Evolutionary conservation across 2,888 invertebrate species (phyloP).

Genomic region (Pilophorus perplexus): DNA sequence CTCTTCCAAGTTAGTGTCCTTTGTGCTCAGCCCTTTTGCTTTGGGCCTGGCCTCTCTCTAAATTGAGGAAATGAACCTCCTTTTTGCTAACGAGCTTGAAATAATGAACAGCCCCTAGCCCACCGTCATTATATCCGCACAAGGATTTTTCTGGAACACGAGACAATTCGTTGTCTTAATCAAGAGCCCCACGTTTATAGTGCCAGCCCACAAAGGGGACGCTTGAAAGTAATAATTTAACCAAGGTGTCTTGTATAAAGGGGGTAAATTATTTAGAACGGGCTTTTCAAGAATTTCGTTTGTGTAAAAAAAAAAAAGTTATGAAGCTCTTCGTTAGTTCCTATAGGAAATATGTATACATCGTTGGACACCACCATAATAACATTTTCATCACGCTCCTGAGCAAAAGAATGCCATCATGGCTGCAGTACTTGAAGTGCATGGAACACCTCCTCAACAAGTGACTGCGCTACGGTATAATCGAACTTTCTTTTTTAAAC

Average conservation of each 20-base stretch:
- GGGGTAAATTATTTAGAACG: slow-evolving; percentile 25
- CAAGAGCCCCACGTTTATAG: slow-evolving; percentile 28
- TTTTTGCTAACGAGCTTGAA: slow-evolving; percentile 40
- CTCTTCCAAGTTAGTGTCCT: slow-evolving; percentile 35
- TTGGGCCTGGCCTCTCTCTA: slow-evolving; percentile 18
- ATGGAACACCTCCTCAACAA: too few species aligned
- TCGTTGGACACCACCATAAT: slow-evolving; percentile 3
- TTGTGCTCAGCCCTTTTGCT: slow-evolving; percentile 26
- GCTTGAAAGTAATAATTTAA: slow-evolving; percentile 32
- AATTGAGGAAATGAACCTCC: slow-evolving; percentile 38
- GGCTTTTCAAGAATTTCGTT: slow-evolving; percentile 25
- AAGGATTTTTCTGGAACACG: slow-evolving; percentile 39
- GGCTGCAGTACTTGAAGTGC: too few species aligned
- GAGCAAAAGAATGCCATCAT: too few species aligned
- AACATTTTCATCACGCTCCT: too few species aligned
- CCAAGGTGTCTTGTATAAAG: slow-evolving; percentile 32
- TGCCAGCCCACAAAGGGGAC: slow-evolving; percentile 20
- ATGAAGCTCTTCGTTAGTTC: slow-evolving; percentile 2
- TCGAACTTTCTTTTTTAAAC: too few species aligned
- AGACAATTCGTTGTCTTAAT: slow-evolving; percentile 41
- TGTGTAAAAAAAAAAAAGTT: slow-evolving; percentile 7
- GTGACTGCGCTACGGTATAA: too few species aligned
- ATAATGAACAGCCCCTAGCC: slow-evolving; percentile 37
- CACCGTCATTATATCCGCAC: slow-evolving; percentile 34
- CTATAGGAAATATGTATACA: too few species aligned